Conservation (phyloP, 2,797 vertebrate genomes). For the Onychomys torridus region DNA sequence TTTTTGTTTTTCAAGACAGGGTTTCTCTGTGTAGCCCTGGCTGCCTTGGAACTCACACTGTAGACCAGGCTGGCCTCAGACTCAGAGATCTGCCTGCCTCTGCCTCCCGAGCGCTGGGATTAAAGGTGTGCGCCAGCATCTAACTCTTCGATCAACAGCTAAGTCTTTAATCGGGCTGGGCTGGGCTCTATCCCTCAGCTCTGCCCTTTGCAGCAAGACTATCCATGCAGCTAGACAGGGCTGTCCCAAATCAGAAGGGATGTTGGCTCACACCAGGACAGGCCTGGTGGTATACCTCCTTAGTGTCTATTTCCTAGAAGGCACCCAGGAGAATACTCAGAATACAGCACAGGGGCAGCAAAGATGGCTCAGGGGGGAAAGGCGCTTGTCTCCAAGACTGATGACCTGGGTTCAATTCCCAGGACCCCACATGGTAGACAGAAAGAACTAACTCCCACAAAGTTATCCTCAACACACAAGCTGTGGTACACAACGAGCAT, state of each 20-base stretch:
- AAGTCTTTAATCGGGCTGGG: not conserved
- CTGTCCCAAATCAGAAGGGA: not conserved
- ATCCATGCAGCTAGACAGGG: not conserved
- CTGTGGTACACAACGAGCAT: not conserved
- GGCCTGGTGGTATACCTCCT: not conserved
- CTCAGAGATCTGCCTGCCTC: not conserved
- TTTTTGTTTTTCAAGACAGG: not conserved
- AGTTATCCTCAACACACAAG: not conserved
- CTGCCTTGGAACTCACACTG: not conserved
- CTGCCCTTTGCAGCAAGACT: not conserved
- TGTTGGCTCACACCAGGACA: not conserved
- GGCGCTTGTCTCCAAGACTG: not conserved
- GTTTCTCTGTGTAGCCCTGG: not conserved
- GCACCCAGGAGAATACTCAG: not conserved
- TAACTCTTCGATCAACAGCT: not conserved
- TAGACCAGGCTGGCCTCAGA: not conserved
- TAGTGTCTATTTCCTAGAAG: not conserved
- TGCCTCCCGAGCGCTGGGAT: not conserved
- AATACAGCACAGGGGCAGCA: not conserved
- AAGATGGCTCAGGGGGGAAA: not conserved
- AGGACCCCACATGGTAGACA: not conserved
- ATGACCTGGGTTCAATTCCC: not conserved
- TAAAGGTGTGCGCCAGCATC: too few species aligned
- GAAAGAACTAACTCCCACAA: not conserved
- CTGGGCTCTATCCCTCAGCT: not conserved